Conservation (phyloP, 2,113 vertebrate genomes). For the Ariopsis seemanni region DNA sequence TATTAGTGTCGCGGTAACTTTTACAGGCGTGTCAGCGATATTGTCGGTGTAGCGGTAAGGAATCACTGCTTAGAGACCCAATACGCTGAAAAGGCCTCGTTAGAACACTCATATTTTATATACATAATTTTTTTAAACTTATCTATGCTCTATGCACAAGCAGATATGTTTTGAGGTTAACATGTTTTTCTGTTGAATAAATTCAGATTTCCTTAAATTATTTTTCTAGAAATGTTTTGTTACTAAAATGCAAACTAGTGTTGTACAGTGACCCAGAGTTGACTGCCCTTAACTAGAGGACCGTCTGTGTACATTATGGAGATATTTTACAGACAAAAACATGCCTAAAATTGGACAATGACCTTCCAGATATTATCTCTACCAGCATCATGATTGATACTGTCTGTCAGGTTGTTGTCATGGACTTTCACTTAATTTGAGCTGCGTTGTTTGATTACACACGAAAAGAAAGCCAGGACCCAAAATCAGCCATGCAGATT, state of each 20-base stretch:
- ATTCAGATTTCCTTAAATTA: conserved; percentile 68
- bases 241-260: conserved; percentile 38
- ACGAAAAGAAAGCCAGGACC: neutral
- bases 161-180: no score
- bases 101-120: no score
- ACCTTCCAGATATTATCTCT: neutral
- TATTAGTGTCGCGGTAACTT: no score
- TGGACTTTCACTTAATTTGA: neutral
- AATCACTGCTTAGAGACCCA: no score
- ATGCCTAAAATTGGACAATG: neutral
- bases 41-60: no score
- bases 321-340: neutral
- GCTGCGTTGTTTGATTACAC: neutral
- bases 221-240: conserved; percentile 56
- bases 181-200: conserved; percentile 9
- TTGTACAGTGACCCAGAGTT: conserved; percentile 35
- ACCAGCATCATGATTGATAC: neutral
- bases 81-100: no score
- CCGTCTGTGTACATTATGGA: neutral
- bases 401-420: neutral
- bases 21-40: no score
- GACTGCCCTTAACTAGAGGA: neutral
- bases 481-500: neutral
- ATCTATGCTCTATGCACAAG: no score
- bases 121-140: no score